These are phyloP conservation scores for Lacerta bilineata DNA, from an alignment of 2,797 vertebrate species.

Conservation along the genomic window DNA sequence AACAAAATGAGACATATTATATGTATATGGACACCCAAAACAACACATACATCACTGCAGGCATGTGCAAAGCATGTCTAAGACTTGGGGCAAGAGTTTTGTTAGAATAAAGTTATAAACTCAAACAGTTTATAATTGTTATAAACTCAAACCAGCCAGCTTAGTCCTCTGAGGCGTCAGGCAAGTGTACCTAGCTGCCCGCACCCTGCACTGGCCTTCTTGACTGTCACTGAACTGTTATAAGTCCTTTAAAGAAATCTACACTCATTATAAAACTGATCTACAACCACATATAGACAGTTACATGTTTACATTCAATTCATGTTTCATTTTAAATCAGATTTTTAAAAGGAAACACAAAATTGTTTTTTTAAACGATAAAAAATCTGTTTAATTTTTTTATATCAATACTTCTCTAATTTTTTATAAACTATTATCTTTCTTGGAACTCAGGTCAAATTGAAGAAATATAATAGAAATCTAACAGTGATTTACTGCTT, in stretches of 20 bases:
- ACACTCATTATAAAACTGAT: background rate
- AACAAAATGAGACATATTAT: background rate
- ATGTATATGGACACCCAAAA: too few species aligned
- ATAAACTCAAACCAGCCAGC: too few species aligned
- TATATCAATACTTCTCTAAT: background rate
- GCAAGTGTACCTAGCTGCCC: too few species aligned
- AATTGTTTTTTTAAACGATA: background rate
- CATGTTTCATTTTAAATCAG: background rate
- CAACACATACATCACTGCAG: too few species aligned
- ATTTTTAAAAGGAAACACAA: background rate
- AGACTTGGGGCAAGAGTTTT: too few species aligned
- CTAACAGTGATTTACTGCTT: background rate
- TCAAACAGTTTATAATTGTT: too few species aligned
- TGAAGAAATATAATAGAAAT: background rate
- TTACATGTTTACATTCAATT: background rate
- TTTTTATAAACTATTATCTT: background rate
- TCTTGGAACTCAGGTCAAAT: background rate
- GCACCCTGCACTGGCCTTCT: too few species aligned
- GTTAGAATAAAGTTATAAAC: too few species aligned
- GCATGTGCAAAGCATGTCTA: too few species aligned
- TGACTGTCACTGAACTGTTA: background rate
- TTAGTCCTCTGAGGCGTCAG: too few species aligned
- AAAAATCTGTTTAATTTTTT: too few species aligned
- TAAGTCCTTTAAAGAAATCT: background rate
- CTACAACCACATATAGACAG: background rate